These are phyloP conservation scores for Macrophya annulata DNA, from an alignment of 2,888 invertebrate genomes.

Conservation along the genomic window DNA sequence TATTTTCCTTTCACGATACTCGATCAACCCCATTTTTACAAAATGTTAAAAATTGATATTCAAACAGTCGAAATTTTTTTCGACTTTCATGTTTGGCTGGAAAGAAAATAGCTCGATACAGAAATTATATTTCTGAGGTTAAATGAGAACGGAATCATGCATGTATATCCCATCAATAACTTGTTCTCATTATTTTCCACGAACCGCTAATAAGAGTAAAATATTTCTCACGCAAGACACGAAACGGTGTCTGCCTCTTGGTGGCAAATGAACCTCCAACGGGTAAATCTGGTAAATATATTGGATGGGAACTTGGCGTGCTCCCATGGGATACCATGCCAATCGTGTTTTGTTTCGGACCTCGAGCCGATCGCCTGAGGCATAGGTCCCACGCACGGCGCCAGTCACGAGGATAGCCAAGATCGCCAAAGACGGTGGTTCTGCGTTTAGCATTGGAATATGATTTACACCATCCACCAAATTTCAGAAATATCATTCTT, in stretches of 20 bases:
- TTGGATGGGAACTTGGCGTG: conserved; percentile 62
- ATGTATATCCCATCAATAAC: background rate
- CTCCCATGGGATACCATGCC: conserved; percentile 61
- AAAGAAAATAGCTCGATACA: background rate
- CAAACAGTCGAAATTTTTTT: background rate
- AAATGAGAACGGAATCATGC: background rate
- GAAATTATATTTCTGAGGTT: background rate
- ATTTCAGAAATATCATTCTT: background rate
- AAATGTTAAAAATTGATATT: too few species aligned
- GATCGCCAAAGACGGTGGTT: conserved; percentile 25
- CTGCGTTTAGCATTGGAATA: conserved; percentile 60
- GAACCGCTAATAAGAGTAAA: conserved; percentile 29
- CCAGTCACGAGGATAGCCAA: background rate
- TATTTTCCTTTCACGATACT: conserved; percentile 29
- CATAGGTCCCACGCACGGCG: conserved; percentile 62
- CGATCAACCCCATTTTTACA: conserved; percentile 2
- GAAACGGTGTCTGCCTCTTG: background rate
- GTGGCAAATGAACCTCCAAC: conserved; percentile 2
- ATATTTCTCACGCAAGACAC: conserved; percentile 33
- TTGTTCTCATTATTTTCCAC: conserved; percentile 37
- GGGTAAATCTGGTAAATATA: conserved; percentile 54
- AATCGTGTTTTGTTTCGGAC: conserved; percentile 58
- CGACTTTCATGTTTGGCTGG: background rate
- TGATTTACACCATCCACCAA: conserved; percentile 58
- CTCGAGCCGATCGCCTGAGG: conserved; percentile 58